Evolutionary conservation across 2,888 invertebrate species (phyloP), one percentile per base, ranked within the genome.

Genomic region (Calliopum simillimum): DNA sequence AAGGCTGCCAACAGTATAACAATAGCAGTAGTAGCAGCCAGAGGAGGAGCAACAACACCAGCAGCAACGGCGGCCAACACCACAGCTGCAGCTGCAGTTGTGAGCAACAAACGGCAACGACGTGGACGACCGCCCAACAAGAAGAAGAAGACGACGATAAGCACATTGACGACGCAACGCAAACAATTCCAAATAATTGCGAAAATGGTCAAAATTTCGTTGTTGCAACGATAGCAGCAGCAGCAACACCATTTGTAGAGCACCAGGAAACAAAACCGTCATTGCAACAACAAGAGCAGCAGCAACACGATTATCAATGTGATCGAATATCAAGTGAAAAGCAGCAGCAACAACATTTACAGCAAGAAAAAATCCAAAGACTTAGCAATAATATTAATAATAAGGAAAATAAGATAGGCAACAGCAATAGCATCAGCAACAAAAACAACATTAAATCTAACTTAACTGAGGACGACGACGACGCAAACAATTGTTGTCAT

Each of bases 341-440:
- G 68, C 71, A 68, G 70, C 23, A 33, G 63, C 63, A 33, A 63
- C 65, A 53, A 19, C 53, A 62, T 33, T 33, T 33, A 25, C 62
- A 56, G 55, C 55, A 56, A 46, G 19, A 75, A 73, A 76, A 76
- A 79, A 82, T 78, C 82, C 83, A 83, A 83, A 83, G 83, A 83
- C 81, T 81, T 82, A 82, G 82, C 77, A 79, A 79, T 81, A 78
- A 75, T 71, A 49, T 62, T 76, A 76, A 67, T 73, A 71, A 75
- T 75, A 75, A 74, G 69, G 72, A 74, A 43, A 71, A 68, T 58
- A 73, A 64, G 21, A 19, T 72, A 71, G 70, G 69, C 70, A 72
- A 71, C 73, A 73, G 14, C 23, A 59, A 59, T 53, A 61, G 43
- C 59, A 49, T 61, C 49, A 51, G 16, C 58, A 33, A 49, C 64